Base-by-base conservation (phyloP, 2,113 vertebrate genomes). In the Xyliphius kryptos region DNA sequence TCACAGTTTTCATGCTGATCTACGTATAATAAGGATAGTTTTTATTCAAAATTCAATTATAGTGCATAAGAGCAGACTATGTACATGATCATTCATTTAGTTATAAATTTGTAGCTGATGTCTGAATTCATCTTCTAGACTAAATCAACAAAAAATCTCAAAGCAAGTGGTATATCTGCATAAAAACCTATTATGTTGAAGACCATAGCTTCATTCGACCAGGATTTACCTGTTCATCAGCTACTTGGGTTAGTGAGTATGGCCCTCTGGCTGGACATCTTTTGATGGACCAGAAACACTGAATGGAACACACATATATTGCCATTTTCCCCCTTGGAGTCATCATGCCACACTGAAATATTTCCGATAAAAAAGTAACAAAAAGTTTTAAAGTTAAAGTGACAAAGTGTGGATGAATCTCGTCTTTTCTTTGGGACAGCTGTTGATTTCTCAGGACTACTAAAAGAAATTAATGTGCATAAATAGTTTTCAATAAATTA, bases 171-270 rank as follows among this genome's bases (percentile, higher is more conserved):
- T 20, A 41, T 55, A 36, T 48, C 53, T 46, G 47, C 49, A 67
- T 56, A 68, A 50, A 72, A 71, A n/a, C n/a, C n/a, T n/a, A n/a
- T n/a, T n/a, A n/a, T n/a, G n/a, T n/a, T n/a, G n/a, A n/a, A n/a
- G n/a, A n/a, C n/a, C n/a, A n/a, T n/a, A n/a, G n/a, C n/a, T n/a
- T n/a, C n/a, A n/a, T n/a, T n/a, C n/a, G n/a, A 83, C 68, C 75
- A 83, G 78, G 79, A 76, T 5, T 3, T n/a, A 74, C 81, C 82
- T 76, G 60, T 72, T 79, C 82, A 80, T 83, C 83, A 82, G 81
- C 81, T 51, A 15, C 57, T 53, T 57, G 53, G 59, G 58, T 37
- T 61, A 22, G 49, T 21, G 26, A 12, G 43, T 56, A 44, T 22
- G 22, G 48, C 52, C 16, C 19, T 46, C 58, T 32, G n/a, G 17